Conservation (phyloP, 2,888 invertebrate species). For the Pecten maximus region DNA sequence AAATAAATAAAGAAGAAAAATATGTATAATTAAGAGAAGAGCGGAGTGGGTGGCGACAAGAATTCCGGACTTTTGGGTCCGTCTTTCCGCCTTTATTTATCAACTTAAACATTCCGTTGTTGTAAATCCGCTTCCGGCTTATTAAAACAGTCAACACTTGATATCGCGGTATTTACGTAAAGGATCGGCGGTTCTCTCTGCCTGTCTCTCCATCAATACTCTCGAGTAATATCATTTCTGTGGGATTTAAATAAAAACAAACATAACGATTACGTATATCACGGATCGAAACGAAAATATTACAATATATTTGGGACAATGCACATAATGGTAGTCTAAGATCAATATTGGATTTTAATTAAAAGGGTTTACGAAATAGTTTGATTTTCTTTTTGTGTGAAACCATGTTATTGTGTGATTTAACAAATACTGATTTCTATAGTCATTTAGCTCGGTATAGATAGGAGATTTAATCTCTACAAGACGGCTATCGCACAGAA, state of each 20-base stretch:
- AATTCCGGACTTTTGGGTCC: too few species aligned
- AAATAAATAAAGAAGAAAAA: too few species aligned
- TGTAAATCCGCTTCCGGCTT: background rate
- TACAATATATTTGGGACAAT: background rate
- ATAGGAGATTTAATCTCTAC: background rate
- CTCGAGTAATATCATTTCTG: background rate
- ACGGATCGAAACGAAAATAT: background rate
- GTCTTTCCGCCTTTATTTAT: too few species aligned
- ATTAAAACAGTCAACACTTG: slow-evolving; percentile 19
- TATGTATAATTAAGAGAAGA: too few species aligned
- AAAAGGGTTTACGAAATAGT: background rate
- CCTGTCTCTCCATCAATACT: background rate
- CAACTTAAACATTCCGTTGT: too few species aligned
- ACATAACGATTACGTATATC: background rate
- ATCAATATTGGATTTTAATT: background rate
- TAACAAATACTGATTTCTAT: background rate
- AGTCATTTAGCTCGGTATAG: background rate
- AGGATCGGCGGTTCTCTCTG: background rate
- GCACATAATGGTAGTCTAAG: background rate
- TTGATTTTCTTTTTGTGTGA: background rate
- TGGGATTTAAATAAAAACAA: background rate
- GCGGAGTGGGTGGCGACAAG: too few species aligned
- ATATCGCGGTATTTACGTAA: background rate
- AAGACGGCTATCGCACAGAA: too few species aligned
- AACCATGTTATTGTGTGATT: background rate